phyloP scores from a whole-genome alignment of 2,797 vertebrate genomes.

The Nyctibius grandis region DNA sequence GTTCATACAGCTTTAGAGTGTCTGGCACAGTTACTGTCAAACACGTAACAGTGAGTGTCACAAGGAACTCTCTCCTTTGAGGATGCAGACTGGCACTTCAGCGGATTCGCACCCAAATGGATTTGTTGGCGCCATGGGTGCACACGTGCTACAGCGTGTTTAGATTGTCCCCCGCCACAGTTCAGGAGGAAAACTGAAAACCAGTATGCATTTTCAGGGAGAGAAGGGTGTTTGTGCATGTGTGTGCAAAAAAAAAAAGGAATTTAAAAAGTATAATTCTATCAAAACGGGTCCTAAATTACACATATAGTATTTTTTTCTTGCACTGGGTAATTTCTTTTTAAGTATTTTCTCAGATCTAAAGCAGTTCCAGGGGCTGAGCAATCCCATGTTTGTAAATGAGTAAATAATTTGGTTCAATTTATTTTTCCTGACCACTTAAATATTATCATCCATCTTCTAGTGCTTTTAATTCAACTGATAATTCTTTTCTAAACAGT shows the following conservation, averaged over 20 bases:
- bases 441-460: not conserved
- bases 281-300: not conserved
- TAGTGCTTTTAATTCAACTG: not conserved
- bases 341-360: not conserved
- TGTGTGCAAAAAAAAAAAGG: not conserved
- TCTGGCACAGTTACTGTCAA: not conserved
- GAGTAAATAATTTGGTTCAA: not conserved
- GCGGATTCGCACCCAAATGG: not conserved
- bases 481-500: not conserved
- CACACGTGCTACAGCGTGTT: fast-evolving
- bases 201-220: not conserved
- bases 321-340: not conserved
- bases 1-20: fast-evolving
- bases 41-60: fast-evolving
- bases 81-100: not conserved
- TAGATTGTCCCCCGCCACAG: fast-evolving
- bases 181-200: not conserved
- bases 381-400: not conserved
- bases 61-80: fast-evolving
- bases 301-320: not conserved
- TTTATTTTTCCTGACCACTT: not conserved
- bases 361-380: not conserved
- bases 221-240: not conserved
- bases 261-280: not conserved
- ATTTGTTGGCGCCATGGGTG: fast-evolving